Base-by-base conservation (phyloP, 1,140 invertebrate species). In the Rhopalosiphum padi region DNA sequence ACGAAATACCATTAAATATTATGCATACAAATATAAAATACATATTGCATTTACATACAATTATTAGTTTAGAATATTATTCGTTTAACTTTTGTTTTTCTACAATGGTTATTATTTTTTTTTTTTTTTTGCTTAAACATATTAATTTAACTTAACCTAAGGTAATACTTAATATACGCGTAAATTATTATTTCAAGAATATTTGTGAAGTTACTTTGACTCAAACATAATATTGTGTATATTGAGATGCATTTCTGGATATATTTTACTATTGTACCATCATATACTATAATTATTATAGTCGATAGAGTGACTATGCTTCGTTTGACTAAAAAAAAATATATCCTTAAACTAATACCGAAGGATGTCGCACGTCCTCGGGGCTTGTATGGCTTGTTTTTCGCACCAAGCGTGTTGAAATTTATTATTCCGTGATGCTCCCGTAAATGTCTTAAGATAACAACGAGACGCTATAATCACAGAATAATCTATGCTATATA, bases 401-500 rank as follows among this genome's bases (percentile, higher is more conserved):
- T 83, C 77, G 22, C 35, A 83, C n/a, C 35, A 37, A 83, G 7
- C 6, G 35, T 83, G 77, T 83, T 37, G 77, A 83, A 37, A 83
- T 83, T 83, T 83, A 85, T 41, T 68, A 68, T 68, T 68, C 60
- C 15, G 30, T 1, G 30, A 68, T 68, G 60, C 60, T 68, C 30
- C 60, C 60, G 60, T 68, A 68, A 68, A 68, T n/a, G 30, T 68
- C 60, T 68, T 68, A 68, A n/a, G 30, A 68, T 68, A 68, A 68
- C 60, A 68, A 68, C 60, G 60, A 68, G 60, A 68, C 60, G n/a
- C 60, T 68, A 68, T 68, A 68, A 68, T 68, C 60, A n/a, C 30
- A n/a, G 30, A 68, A 68, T 68, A 68, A 68, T 68, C 60, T 68
- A 68, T 68, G 60, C 60, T n/a, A 68, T 68, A 68, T 68, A 68